Percentiles rank a stretch among this genome's conserved stretches.
Conservation (phyloP, 2,888 invertebrate species). For the Meliscaeva auricollis region DNA sequence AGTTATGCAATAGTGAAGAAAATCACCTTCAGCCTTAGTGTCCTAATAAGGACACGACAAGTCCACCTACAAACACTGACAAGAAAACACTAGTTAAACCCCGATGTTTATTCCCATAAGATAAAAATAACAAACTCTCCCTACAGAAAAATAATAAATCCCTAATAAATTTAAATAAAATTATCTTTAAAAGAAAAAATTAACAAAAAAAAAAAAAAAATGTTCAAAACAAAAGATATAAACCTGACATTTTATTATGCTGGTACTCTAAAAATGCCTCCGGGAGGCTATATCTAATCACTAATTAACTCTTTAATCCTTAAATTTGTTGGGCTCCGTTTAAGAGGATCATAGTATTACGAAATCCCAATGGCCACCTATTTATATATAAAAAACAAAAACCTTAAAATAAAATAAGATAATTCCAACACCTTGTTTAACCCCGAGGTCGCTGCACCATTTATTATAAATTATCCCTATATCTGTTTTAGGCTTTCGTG, state of each 20-base stretch:
- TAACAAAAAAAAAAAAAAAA: neutral
- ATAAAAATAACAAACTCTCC: no score
- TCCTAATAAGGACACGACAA: no score
- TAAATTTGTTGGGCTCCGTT: conserved; percentile 4
- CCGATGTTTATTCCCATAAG: no score
- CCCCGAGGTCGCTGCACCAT: conserved; percentile 32
- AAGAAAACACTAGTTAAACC: no score
- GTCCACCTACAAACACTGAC: no score
- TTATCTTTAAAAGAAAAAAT: neutral
- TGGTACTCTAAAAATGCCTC: neutral
- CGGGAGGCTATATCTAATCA: neutral
- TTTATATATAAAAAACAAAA: neutral
- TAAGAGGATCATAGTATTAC: neutral
- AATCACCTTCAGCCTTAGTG: no score
- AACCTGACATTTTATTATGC: conserved; percentile 5
- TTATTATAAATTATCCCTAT: conserved; percentile 35
- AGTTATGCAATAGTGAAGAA: no score
- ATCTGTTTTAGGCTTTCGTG: neutral
- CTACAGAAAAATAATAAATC: neutral
- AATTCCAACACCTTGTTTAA: neutral
- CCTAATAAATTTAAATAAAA: neutral
- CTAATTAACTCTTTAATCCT: conserved; percentile 22
- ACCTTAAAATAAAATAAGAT: conserved; percentile 8
- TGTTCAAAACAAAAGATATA: conserved; percentile 5
- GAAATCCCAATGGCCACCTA: neutral